Conservation (phyloP, 2,888 invertebrate genomes). For the Amiota communis region DNA sequence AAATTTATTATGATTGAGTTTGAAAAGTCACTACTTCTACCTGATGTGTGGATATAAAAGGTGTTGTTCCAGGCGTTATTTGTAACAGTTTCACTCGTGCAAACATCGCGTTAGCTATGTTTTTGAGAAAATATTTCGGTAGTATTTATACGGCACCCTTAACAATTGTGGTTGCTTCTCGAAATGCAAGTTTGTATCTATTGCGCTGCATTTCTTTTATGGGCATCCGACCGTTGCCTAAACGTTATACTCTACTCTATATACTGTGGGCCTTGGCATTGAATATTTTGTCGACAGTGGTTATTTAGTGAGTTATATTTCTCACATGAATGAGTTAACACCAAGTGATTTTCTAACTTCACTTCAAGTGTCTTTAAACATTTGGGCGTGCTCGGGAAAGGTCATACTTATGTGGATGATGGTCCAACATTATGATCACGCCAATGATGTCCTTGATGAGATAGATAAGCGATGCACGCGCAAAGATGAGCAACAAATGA, state of each 20-base stretch:
- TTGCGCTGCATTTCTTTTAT: slow-evolving; percentile 47
- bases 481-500: slow-evolving; percentile 42
- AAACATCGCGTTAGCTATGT: too few relatives aligned
- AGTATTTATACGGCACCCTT: slow-evolving; percentile 40
- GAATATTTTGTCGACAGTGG: slow-evolving; percentile 49
- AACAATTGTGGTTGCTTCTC: slow-evolving; percentile 35
- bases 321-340: slow-evolving; percentile 44
- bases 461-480: slow-evolving; percentile 48
- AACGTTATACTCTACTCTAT: slow-evolving; percentile 42
- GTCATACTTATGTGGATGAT: slow-evolving; percentile 53
- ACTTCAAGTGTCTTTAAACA: slow-evolving; percentile 58
- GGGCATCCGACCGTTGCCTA: slow-evolving; percentile 52
- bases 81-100: too few relatives aligned
- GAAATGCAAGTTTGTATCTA: slow-evolving; percentile 46
- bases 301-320: slow-evolving; percentile 38
- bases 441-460: slow-evolving; percentile 50
- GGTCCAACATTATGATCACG: slow-evolving; percentile 48
- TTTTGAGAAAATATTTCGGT: slow-evolving; percentile 37
- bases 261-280: slow-evolving; percentile 46
- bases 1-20: too few relatives aligned
- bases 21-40: too few relatives aligned
- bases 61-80: too few relatives aligned
- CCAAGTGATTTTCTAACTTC: slow-evolving; percentile 60
- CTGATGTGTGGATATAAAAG: too few relatives aligned
- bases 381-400: slow-evolving; percentile 56